A percentile compares a stretch with the other conserved stretches of the same genome.
Evolutionary conservation across 2,113 vertebrate genomes (phyloP).

Genomic region (Mus musculus): GRCm39 chr2:167286501-167287000

Average conservation of each 20-base stretch:
- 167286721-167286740: neutral
- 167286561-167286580: neutral
- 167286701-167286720: neutral
- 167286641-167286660: neutral
- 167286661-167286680: neutral
- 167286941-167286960: neutral
- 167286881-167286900: neutral
- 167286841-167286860: neutral
- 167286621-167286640: neutral
- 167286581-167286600: neutral
- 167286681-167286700: neutral
- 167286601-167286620: neutral
- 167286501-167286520: neutral
- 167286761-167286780: neutral
- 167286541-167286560: neutral
- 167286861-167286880: neutral
- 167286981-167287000: neutral
- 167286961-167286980: neutral
- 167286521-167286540: neutral
- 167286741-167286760: slow-evolving; percentile 34
- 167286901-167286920: neutral
- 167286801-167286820: neutral
- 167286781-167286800: neutral
- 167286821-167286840: neutral
- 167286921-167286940: neutral